A percentile compares a stretch with the other conserved stretches of the same genome.
phyloP scores from a whole-genome alignment of 2,797 vertebrate species.

The Ciconia nigra region DNA sequence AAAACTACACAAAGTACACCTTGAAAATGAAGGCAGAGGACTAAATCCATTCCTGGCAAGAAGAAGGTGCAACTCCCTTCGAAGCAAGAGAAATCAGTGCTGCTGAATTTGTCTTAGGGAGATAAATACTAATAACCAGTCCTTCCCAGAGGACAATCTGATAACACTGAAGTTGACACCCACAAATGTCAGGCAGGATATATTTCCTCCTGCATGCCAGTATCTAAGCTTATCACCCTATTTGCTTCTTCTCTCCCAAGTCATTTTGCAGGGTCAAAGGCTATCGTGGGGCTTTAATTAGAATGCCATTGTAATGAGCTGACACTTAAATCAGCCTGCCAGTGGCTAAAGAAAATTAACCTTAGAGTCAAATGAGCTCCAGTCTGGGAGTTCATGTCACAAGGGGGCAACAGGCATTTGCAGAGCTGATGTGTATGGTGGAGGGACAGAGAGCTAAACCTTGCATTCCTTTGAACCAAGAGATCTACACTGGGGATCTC shows the following conservation, averaged over 20 bases:
- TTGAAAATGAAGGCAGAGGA: constrained; percentile 32
- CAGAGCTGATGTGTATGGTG: not conserved
- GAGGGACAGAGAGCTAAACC: not conserved
- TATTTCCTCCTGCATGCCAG: not conserved
- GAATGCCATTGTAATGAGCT: constrained; percentile 60
- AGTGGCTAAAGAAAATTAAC: constrained; percentile 67
- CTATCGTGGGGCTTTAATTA: constrained; percentile 58
- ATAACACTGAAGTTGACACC: constrained; percentile 45
- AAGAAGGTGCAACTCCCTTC: constrained; percentile 29
- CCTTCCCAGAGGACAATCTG: constrained; percentile 55
- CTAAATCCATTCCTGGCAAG: constrained; percentile 9
- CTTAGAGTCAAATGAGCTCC: constrained; percentile 47
- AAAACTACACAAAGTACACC: not conserved
- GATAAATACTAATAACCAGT: constrained; percentile 59
- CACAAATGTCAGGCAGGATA: not conserved
- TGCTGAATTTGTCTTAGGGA: constrained; percentile 1
- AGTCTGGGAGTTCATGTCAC: constrained; percentile 5
- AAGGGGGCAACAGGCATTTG: not conserved
- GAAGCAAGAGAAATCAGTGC: constrained; percentile 17
- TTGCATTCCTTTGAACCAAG: not conserved
- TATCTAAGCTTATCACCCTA: constrained; percentile 38
- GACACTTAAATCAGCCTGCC: constrained; percentile 56
- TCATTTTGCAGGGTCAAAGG: constrained; percentile 55
- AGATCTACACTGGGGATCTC: not conserved
- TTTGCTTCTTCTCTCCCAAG: constrained; percentile 48